Conservation (phyloP, 2,888 invertebrate species). For the Pachydiplax longipennis region DNA sequence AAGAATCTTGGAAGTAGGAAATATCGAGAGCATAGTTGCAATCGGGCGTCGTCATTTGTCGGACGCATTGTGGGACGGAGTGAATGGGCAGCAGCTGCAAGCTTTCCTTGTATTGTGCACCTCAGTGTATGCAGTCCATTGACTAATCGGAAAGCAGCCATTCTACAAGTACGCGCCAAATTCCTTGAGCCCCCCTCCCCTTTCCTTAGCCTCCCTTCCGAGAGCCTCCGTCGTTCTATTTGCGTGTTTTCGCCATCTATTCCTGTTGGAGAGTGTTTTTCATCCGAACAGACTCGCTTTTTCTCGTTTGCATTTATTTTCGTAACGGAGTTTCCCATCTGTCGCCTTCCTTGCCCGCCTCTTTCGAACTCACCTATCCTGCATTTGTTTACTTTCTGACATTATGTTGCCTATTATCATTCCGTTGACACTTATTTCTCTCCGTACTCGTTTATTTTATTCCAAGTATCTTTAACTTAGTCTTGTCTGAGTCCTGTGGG, state of each 20-base stretch:
- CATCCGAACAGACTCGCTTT: neutral
- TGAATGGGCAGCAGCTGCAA: no score
- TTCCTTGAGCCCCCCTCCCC: neutral
- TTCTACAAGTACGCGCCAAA: conserved; percentile 5
- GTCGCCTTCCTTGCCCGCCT: neutral
- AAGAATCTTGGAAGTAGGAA: no score
- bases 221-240: neutral
- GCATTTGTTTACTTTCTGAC: neutral
- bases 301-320: neutral
- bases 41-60: no score
- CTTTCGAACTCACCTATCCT: neutral
- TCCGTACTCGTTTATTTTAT: no score
- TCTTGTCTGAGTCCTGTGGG: no score
- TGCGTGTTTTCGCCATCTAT: neutral
- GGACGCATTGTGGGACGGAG: no score
- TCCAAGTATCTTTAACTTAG: no score
- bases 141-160: neutral
- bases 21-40: no score
- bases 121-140: neutral
- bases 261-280: neutral
- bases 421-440: no score
- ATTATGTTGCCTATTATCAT: no score
- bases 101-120: no score
- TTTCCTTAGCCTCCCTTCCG: neutral
- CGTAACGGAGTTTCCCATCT: neutral